Conservation (phyloP, 2,797 vertebrate genomes). For the Esox lucius region DNA sequence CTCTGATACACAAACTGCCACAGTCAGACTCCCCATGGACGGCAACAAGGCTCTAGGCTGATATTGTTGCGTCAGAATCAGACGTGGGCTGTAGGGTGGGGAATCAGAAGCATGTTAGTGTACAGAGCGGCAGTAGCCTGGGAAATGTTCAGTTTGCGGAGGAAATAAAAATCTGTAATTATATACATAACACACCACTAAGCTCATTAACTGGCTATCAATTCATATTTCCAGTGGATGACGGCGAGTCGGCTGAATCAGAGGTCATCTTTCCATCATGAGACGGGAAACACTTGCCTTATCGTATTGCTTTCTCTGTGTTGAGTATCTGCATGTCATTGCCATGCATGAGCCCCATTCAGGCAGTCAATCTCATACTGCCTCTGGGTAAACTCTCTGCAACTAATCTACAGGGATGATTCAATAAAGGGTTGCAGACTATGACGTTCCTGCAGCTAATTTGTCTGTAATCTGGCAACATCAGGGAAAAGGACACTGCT, state of each 20-base stretch:
- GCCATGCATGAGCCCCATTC: neutral
- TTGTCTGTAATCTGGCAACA: constrained; percentile 46
- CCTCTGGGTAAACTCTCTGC: constrained; percentile 53
- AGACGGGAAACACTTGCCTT: neutral
- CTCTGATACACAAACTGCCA: too few relatives aligned
- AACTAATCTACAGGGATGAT: constrained; percentile 55
- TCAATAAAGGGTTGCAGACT: constrained; percentile 52
- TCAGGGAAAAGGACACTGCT: constrained; percentile 34
- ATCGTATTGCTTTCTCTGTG: neutral
- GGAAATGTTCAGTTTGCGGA: neutral
- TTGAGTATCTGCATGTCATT: constrained; percentile 34
- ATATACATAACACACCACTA: neutral
- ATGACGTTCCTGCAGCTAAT: constrained; percentile 48
- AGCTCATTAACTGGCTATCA: neutral
- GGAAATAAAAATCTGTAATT: neutral
- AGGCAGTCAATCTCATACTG: neutral
- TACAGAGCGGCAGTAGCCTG: neutral
- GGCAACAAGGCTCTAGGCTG: too few relatives aligned
- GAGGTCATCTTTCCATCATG: constrained; percentile 18
- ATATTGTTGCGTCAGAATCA: too few relatives aligned
- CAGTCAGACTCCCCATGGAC: too few relatives aligned
- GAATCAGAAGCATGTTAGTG: neutral
- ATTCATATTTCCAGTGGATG: neutral
- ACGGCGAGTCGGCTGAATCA: neutral
- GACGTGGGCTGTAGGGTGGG: too few relatives aligned